These are phyloP conservation scores for Aleiodes alternator DNA, from an alignment of 2,888 invertebrate genomes.

Conservation along the genomic window DNA sequence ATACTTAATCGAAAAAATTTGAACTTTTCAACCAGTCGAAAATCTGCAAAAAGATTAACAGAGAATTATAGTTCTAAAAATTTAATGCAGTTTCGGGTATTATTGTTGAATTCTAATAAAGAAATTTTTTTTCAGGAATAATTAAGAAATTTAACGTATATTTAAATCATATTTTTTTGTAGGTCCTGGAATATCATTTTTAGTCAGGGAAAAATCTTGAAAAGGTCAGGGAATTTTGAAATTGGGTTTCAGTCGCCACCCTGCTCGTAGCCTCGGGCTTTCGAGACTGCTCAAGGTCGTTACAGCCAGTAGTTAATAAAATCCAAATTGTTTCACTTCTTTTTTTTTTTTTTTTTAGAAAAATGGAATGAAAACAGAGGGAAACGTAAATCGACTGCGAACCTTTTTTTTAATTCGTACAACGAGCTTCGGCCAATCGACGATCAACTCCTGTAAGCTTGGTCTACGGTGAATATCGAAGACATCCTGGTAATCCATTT, in stretches of 20 bases:
- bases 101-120: too few relatives aligned
- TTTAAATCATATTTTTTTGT: too few relatives aligned
- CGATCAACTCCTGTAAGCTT: constrained; percentile 84
- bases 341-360: not conserved
- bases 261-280: constrained; percentile 24
- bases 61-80: not conserved
- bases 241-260: too few relatives aligned
- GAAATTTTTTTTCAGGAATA: too few relatives aligned
- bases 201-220: too few relatives aligned
- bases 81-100: too few relatives aligned
- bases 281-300: constrained; percentile 21
- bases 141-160: too few relatives aligned
- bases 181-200: too few relatives aligned
- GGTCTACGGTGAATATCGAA: constrained; percentile 83
- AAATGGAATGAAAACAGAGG: not conserved
- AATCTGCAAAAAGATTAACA: too few relatives aligned
- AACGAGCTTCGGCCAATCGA: constrained; percentile 87
- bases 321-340: not conserved
- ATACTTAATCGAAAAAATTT: too few relatives aligned
- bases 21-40: too few relatives aligned
- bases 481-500: constrained; percentile 80
- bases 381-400: constrained; percentile 74
- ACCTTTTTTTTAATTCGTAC: constrained; percentile 82
- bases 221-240: too few relatives aligned
- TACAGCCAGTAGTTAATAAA: constrained; percentile 25